phyloP scores from a whole-genome alignment of 2,797 vertebrate genomes.

The Ceryle rudis region DNA sequence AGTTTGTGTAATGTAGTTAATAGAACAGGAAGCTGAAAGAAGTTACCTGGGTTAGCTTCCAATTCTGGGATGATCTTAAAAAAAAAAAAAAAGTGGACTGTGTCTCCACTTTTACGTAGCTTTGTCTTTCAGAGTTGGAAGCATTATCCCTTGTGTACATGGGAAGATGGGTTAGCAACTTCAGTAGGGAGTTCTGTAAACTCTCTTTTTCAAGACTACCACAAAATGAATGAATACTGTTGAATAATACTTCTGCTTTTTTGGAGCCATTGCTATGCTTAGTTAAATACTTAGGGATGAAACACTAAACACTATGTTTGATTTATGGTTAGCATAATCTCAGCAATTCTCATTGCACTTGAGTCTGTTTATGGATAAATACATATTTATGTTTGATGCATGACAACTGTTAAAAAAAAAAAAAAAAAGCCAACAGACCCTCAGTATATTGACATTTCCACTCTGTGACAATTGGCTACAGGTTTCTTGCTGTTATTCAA shows the following conservation, averaged over 20 bases:
- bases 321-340: not conserved
- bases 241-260: not conserved
- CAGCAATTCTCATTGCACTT: not conserved
- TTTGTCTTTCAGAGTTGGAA: not conserved
- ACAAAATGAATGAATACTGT: not conserved
- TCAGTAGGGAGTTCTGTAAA: not conserved
- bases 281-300: not conserved
- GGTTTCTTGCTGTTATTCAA: not conserved
- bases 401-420: not conserved
- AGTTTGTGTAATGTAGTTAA: not conserved
- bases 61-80: not conserved
- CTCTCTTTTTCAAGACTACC: not conserved
- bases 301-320: not conserved
- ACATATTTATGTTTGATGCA: not conserved
- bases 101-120: rapidly evolving
- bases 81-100: not conserved
- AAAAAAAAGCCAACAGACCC: not conserved
- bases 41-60: not conserved
- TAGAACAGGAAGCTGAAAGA: not conserved
- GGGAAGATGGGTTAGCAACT: not conserved
- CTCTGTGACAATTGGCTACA: not conserved
- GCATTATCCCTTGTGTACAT: rapidly evolving
- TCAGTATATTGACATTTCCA: not conserved
- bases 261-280: not conserved
- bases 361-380: not conserved